Evolutionary conservation across 2,797 vertebrate genomes (phyloP), one percentile per base, ranked within the genome.

Genomic region (Rousettus madagascariensis): DNA sequence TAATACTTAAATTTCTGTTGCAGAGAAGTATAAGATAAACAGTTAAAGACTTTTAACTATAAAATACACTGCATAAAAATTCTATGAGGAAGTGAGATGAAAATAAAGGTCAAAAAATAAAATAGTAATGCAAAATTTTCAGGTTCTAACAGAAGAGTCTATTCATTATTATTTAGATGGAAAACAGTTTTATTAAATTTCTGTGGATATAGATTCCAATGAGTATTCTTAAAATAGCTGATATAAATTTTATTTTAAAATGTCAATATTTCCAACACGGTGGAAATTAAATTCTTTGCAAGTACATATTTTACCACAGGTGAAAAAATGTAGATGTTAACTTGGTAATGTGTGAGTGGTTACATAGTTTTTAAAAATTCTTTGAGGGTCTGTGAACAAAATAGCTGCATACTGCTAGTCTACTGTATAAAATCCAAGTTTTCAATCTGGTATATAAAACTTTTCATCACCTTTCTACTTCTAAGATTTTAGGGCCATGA

Each of bases 101-200:
- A 74, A 94, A 89, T 94, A 83, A 86, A 97, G 12, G 41, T 79
- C 11, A 72, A 84, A n/a, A 94, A 89, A 51, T 83, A 79, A 89
- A 74, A 87, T 36, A 83, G n/a, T 49, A 77, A 71, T 59, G 10
- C 57, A 94, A 69, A 72, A 51, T 53, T 83, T 88, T 77, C 46
- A 94, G 19, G 12, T 53, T 6, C 88, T 90, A 66, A 86, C 78
- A 79, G 61, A 38, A 41, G 28, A 79, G 1, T 36, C 38, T 61
- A 43, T 82, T 68, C 77, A 8, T 91, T 77, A 72, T 94, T 53
- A 91, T 61, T 79, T 88, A 49, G 77, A 41, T 63, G 41, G 20
- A n/a, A 38, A 90, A 65, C 74, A 10, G 8, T 75, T 94, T 43
- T 55, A 61, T 71, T 65, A 87, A 95, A 75, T 72, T 80, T 22